Conservation (phyloP, 2,888 invertebrate genomes). For the Epinotia demarniana region DNA sequence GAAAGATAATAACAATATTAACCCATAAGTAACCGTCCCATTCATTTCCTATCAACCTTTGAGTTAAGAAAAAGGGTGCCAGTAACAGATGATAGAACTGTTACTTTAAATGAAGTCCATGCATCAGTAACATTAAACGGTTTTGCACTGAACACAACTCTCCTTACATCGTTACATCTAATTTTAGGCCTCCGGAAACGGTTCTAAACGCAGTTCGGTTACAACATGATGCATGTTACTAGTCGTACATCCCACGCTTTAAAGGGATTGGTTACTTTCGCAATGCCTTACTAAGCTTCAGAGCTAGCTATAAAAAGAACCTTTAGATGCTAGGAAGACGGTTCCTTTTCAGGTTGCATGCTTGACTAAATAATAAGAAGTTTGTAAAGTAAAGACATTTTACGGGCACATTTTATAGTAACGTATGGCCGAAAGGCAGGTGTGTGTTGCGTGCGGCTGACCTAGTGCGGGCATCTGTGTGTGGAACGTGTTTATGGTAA, state of each 20-base stretch:
- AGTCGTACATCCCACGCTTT: constrained; percentile 44
- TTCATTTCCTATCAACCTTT: not conserved
- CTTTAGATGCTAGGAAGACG: constrained; percentile 21
- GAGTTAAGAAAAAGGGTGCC: constrained; percentile 8
- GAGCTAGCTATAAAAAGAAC: not conserved
- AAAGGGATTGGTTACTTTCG: constrained; percentile 25
- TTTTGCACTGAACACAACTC: constrained; percentile 30
- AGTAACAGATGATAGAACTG: not conserved
- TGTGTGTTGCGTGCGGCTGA: constrained; percentile 56
- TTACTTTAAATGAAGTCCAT: constrained; percentile 14
- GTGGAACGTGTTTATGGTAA: constrained; percentile 45
- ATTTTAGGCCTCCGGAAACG: constrained; percentile 60
- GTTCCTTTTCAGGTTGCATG: constrained; percentile 5
- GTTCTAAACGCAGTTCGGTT: constrained; percentile 54
- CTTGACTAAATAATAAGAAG: constrained; percentile 4
- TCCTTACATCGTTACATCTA: constrained; percentile 43
- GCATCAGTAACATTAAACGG: constrained; percentile 21
- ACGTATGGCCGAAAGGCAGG: constrained; percentile 52
- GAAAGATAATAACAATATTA: constrained; percentile 2
- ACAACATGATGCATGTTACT: constrained; percentile 55
- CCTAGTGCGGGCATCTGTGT: constrained; percentile 63
- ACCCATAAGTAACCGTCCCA: not conserved
- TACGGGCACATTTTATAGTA: constrained; percentile 57
- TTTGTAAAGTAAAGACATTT: constrained; percentile 43
- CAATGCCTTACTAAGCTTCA: constrained; percentile 4